Conservation (phyloP, 2,113 vertebrate species). For the Phasianus colchicus region DNA sequence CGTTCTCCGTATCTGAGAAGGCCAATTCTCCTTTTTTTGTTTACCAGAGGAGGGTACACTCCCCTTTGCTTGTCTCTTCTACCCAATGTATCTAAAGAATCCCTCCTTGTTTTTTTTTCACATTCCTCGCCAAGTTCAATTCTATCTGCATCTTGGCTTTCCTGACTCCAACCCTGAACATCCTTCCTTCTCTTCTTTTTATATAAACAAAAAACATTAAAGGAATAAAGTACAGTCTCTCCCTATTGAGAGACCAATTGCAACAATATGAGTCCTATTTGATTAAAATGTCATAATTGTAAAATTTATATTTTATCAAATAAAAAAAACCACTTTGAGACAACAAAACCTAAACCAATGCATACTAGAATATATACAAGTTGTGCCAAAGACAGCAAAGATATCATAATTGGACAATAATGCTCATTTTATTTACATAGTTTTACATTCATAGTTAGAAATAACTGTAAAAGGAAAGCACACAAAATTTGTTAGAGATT, state of each 20-base stretch:
- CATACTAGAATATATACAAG: background rate
- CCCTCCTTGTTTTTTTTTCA: too few species aligned
- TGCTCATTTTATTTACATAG: background rate
- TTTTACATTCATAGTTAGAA: background rate
- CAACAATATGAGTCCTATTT: background rate
- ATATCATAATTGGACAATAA: background rate
- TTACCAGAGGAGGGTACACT: too few species aligned
- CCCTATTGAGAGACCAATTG: background rate
- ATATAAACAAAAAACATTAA: background rate
- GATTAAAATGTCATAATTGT: background rate
- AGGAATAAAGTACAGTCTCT: background rate
- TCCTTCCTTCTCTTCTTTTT: background rate
- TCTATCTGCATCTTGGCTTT: too few species aligned
- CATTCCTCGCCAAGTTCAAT: too few species aligned
- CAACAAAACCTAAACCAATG: background rate
- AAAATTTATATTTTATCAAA: background rate
- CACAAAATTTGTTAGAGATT: background rate
- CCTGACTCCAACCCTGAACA: too few species aligned
- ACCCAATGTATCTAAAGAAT: too few species aligned
- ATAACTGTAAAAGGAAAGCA: background rate
- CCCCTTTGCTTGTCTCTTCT: too few species aligned
- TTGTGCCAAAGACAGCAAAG: background rate
- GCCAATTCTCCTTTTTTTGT: too few species aligned
- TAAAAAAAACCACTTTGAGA: background rate
- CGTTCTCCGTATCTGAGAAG: too few species aligned